These are phyloP conservation scores for Cettia cetti DNA, from an alignment of 2,113 vertebrate species.

Conservation along the genomic window DNA sequence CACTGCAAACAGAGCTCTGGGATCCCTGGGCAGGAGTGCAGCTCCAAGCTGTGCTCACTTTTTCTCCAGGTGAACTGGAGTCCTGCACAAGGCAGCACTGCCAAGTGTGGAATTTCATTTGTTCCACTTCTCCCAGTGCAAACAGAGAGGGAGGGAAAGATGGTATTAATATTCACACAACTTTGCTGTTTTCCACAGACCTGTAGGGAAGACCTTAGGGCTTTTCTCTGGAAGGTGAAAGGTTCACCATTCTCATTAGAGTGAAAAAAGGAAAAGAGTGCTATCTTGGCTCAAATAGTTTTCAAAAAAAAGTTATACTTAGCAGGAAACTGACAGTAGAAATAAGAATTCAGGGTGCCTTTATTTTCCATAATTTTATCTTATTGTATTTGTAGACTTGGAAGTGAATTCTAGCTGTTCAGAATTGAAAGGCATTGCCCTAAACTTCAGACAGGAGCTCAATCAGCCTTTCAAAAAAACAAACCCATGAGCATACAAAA, in stretches of 20 bases:
- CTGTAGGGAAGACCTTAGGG: background rate
- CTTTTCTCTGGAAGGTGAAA: background rate
- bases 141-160: background rate
- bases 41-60: background rate
- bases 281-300: background rate
- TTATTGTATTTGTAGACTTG: slow-evolving; percentile 38
- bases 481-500: slow-evolving; percentile 29
- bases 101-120: background rate
- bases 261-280: background rate
- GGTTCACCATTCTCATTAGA: background rate
- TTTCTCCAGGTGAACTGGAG: background rate
- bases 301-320: background rate
- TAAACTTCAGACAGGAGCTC: slow-evolving; percentile 59
- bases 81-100: background rate
- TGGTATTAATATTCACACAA: background rate
- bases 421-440: slow-evolving; percentile 50
- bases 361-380: background rate
- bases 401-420: slow-evolving; percentile 35
- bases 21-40: background rate
- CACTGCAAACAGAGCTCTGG: background rate
- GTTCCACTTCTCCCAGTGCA: background rate
- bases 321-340: background rate
- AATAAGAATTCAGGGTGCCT: background rate
- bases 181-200: background rate
- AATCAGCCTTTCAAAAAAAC: slow-evolving; percentile 32